Conservation (phyloP, 2,797 vertebrate genomes). For the Onychomys arenicola region DNA sequence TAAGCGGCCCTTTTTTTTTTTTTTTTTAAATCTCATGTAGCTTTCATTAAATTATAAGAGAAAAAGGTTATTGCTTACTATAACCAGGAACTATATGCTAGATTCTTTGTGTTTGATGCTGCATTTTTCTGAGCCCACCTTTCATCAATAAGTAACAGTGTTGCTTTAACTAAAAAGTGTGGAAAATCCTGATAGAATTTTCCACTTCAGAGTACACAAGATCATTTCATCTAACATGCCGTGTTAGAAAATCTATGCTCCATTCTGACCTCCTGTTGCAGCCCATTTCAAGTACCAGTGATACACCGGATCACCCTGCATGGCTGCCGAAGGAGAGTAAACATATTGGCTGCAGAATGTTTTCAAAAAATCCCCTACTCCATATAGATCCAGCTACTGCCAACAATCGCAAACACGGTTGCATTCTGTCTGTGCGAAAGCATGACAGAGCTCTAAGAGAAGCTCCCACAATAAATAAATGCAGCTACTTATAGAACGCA, state of each 20-base stretch:
- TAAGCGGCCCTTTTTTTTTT: constrained; percentile 42
- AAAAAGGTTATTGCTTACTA: constrained; percentile 31
- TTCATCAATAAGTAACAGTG: constrained; percentile 73
- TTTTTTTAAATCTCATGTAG: constrained; percentile 28
- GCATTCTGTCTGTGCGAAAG: constrained; percentile 57
- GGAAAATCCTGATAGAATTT: constrained; percentile 82
- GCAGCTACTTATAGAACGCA: constrained; percentile 42
- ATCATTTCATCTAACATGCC: constrained; percentile 79
- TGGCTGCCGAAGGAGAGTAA: constrained; percentile 83
- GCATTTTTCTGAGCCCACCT: constrained; percentile 72
- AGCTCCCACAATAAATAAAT: constrained; percentile 55
- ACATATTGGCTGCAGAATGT: constrained; percentile 76
- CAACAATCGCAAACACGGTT: constrained; percentile 69
- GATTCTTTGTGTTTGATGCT: constrained; percentile 60
- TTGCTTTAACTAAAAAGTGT: constrained; percentile 80
- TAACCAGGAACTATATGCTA: constrained; percentile 51
- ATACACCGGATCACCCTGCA: constrained; percentile 80
- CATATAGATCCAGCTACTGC: constrained; percentile 74
- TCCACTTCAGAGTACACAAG: constrained; percentile 81
- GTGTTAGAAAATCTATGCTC: constrained; percentile 78
- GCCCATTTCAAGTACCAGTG: constrained; percentile 73
- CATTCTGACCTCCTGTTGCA: constrained; percentile 72
- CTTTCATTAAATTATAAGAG: constrained; percentile 58
- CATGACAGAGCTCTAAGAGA: constrained; percentile 27
- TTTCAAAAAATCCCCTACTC: constrained; percentile 76